Evolutionary conservation across 1,140 invertebrate species (phyloP).

Genomic region (Ectropis grisescens): DNA sequence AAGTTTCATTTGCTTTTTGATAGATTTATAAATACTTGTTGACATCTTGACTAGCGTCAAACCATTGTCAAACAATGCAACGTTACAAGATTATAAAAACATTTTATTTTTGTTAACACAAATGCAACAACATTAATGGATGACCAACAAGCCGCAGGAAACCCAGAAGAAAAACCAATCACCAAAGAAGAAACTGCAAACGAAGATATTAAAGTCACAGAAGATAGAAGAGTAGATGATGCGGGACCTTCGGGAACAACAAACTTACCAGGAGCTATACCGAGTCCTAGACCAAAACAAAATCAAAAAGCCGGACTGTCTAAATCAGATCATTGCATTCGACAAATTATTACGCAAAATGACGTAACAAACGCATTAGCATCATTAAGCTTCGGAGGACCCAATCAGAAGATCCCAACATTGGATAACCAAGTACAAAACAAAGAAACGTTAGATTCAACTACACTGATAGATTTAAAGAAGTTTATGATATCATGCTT

Average conservation of each 20-base stretch:
- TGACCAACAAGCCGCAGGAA: slow-evolving; percentile 13
- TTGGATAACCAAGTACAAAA: slow-evolving; percentile 22
- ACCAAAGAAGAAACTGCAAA: too few species aligned
- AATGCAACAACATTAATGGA: slow-evolving; percentile 29
- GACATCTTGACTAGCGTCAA: too few species aligned
- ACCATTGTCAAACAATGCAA: too few species aligned
- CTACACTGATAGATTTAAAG: slow-evolving; percentile 40
- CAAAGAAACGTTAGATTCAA: slow-evolving; percentile 22
- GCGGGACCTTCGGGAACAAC: slow-evolving; percentile 39
- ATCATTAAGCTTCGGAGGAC: slow-evolving; percentile 30
- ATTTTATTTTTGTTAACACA: too few species aligned
- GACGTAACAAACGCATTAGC: slow-evolving; percentile 45
- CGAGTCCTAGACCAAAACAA: slow-evolving; percentile 6
- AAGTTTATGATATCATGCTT: slow-evolving; percentile 52
- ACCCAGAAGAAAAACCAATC: too few species aligned
- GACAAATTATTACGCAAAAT: slow-evolving; percentile 39
- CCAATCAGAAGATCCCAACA: slow-evolving; percentile 25
- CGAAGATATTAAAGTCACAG: too few species aligned
- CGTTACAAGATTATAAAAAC: too few species aligned
- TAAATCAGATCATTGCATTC: slow-evolving; percentile 53
- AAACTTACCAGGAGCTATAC: slow-evolving; percentile 37
- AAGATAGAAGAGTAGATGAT: slow-evolving; percentile 19
- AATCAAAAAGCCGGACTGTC: slow-evolving; percentile 29
- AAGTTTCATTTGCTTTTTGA: too few species aligned
- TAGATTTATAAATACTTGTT: too few species aligned